phyloP scores from a whole-genome alignment of 2,113 vertebrate genomes.

The Halichoeres trimaculatus region DNA sequence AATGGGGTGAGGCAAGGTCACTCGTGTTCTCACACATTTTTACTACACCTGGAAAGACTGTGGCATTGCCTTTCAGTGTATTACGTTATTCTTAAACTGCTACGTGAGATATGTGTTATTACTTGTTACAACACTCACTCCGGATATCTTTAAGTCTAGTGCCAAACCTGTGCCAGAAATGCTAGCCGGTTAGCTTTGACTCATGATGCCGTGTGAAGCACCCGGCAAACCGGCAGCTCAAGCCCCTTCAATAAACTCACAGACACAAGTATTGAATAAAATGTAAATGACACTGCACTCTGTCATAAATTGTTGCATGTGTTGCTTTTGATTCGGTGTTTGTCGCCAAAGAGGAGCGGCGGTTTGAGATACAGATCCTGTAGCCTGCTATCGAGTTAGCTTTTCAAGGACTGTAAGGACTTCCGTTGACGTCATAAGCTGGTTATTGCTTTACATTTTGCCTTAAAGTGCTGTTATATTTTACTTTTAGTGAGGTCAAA shows the following conservation, averaged over 20 bases:
- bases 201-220: background rate
- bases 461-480: too few species aligned
- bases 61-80: rapidly evolving
- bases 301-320: too few species aligned
- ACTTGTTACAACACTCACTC: too few species aligned
- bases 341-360: too few species aligned
- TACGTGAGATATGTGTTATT: too few species aligned
- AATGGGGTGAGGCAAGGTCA: conserved; percentile 76
- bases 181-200: conserved; percentile 23
- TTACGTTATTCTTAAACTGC: rapidly evolving
- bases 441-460: background rate
- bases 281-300: too few species aligned
- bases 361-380: too few species aligned
- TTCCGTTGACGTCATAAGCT: conserved; percentile 21
- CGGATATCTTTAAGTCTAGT: too few species aligned
- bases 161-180: background rate
- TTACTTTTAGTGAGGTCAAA: too few species aligned
- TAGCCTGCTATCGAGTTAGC: conserved; percentile 41
- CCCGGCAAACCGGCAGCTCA: background rate
- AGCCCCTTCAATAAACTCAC: too few species aligned
- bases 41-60: rapidly evolving
- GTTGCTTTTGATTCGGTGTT: too few species aligned
- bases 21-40: background rate
- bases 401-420: conserved; percentile 67
- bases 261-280: too few species aligned